These are phyloP conservation scores for Garrulus glandarius DNA, from an alignment of 2,797 vertebrate genomes.

Conservation along the genomic window DNA sequence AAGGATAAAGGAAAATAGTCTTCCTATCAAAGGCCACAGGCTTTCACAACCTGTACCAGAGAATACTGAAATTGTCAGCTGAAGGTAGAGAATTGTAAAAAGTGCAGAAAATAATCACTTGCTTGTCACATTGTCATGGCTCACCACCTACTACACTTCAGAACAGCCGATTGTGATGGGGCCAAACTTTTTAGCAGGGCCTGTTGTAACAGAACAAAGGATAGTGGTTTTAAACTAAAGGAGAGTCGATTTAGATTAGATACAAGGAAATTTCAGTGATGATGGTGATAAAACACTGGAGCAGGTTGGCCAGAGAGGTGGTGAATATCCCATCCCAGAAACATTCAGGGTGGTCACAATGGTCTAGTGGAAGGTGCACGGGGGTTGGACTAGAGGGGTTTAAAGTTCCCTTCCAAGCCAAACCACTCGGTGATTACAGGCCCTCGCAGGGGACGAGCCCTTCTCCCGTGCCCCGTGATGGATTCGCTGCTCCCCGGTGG, in stretches of 20 bases:
- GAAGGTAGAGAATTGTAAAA: not conserved
- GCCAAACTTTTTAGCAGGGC: not conserved
- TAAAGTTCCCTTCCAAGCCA: no score
- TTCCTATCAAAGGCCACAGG: not conserved
- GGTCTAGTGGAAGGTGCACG: no score
- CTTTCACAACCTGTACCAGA: not conserved
- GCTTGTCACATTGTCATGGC: no score
- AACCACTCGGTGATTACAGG: fast-evolving
- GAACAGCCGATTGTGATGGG: not conserved
- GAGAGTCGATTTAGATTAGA: not conserved
- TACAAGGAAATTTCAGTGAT: not conserved
- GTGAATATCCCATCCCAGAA: not conserved
- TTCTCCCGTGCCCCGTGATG: fast-evolving
- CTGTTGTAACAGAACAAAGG: not conserved
- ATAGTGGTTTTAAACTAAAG: not conserved
- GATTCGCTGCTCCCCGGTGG: fast-evolving
- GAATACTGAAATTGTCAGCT: not conserved
- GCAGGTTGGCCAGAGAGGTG: no score
- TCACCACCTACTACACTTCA: not conserved
- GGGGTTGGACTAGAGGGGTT: not conserved
- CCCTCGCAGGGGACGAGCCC: not conserved
- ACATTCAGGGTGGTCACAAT: not conserved
- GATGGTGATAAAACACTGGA: not conserved
- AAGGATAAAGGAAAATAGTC: not conserved
- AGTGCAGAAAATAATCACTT: not conserved